Conservation (phyloP, 1,140 invertebrate genomes). For the Prorops nasuta region DNA sequence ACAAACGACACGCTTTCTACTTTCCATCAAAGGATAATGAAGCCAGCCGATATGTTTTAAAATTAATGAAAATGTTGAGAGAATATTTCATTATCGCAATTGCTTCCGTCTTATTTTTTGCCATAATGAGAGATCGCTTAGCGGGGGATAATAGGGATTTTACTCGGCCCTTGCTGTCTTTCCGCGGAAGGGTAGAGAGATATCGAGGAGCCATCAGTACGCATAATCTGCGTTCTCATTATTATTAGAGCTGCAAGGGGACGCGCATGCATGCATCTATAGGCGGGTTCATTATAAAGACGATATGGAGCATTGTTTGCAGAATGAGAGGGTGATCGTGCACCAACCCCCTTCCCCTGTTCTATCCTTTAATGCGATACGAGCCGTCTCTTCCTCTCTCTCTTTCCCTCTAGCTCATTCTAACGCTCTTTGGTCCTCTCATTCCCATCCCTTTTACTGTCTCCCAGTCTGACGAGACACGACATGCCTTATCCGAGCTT, state of each 20-base stretch:
- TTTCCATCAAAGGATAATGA: too few species aligned
- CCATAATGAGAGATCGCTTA: too few species aligned
- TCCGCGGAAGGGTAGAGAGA: conserved; percentile 32
- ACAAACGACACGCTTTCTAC: too few species aligned
- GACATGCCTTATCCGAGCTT: conserved; percentile 27
- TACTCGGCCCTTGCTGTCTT: conserved; percentile 6
- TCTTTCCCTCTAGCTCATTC: background rate
- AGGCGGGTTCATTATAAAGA: conserved; percentile 53
- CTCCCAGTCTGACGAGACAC: conserved; percentile 34
- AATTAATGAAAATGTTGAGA: too few species aligned
- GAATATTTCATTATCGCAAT: too few species aligned
- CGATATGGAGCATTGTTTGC: conserved; percentile 57
- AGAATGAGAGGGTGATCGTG: conserved; percentile 49
- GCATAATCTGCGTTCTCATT: conserved; percentile 57
- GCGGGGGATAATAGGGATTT: too few species aligned
- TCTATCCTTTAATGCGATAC: conserved; percentile 25
- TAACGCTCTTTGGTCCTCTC: conserved; percentile 23
- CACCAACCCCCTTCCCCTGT: conserved; percentile 7
- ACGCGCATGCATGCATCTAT: conserved; percentile 37
- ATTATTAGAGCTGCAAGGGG: conserved; percentile 50
- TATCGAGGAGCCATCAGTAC: conserved; percentile 48
- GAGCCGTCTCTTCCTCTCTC: conserved; percentile 4
- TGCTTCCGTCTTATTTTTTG: too few species aligned
- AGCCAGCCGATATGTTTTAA: background rate
- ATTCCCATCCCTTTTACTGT: conserved; percentile 14